Evolutionary conservation across 2,113 vertebrate genomes (phyloP).

Genomic region (Willisornis vidua): DNA sequence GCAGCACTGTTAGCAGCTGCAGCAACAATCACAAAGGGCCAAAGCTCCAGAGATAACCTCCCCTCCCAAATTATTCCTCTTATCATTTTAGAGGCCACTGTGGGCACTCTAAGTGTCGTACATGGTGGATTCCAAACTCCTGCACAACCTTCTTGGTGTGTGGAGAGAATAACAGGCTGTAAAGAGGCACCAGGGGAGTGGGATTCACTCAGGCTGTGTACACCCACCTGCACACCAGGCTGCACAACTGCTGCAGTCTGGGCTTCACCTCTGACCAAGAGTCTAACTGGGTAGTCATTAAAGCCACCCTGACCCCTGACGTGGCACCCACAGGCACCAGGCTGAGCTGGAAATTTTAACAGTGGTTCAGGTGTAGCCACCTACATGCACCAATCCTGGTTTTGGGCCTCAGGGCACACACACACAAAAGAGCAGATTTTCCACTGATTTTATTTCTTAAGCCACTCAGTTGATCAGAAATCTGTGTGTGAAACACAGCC

Average conservation of each 20-base stretch:
- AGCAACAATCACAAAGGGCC: background rate
- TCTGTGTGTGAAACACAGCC: background rate
- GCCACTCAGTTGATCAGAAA: background rate
- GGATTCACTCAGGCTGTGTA: background rate
- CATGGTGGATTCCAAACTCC: background rate
- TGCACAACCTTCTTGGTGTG: background rate
- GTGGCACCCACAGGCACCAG: background rate
- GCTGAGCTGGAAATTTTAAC: background rate
- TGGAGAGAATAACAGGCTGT: background rate
- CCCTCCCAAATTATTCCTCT: background rate
- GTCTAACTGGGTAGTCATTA: background rate
- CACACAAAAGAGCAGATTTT: background rate
- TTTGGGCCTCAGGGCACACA: background rate
- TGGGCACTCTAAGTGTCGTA: background rate
- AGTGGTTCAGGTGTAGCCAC: background rate
- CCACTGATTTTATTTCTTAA: background rate
- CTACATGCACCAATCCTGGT: background rate
- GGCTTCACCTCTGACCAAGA: background rate
- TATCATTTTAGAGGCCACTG: background rate
- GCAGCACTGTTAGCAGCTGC: background rate
- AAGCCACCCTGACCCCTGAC: background rate
- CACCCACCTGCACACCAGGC: background rate
- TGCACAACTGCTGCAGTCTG: background rate
- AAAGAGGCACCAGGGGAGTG: background rate
- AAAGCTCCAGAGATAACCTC: background rate